These are phyloP conservation scores for Mesaphorura yosii DNA, from an alignment of 1,140 invertebrate genomes.

Conservation along the genomic window DNA sequence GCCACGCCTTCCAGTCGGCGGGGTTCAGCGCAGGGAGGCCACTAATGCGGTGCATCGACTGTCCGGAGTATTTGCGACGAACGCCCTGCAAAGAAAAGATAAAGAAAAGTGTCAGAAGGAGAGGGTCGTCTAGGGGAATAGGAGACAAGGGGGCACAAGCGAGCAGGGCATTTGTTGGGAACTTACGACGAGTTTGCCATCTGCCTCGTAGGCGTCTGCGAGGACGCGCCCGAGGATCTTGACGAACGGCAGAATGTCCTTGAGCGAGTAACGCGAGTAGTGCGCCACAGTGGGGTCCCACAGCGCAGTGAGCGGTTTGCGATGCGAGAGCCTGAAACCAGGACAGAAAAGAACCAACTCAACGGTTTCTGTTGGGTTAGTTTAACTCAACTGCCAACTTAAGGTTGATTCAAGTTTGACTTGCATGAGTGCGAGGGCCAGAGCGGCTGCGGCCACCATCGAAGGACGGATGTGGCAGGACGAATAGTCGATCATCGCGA, in stretches of 20 bases:
- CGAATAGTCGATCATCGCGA: constrained; percentile 68
- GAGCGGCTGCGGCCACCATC: constrained; percentile 57
- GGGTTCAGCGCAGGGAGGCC: no score
- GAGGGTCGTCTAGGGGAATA: no score
- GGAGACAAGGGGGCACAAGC: no score
- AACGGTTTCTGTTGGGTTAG: neutral
- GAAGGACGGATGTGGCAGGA: constrained; percentile 72
- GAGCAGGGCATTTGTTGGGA: no score
- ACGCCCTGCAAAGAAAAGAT: no score
- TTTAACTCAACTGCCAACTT: constrained; percentile 8
- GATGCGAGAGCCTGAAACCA: constrained; percentile 28
- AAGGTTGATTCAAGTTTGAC: constrained; percentile 3
- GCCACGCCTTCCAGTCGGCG: no score
- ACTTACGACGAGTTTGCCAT: constrained; percentile 13
- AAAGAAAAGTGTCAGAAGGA: no score
- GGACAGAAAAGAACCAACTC: constrained; percentile 3
- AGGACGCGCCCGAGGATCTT: constrained; percentile 6
- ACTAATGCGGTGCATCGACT: no score
- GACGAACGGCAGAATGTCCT: constrained; percentile 11
- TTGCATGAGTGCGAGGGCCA: constrained; percentile 54
- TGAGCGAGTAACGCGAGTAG: constrained; percentile 10
- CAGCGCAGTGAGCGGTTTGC: constrained; percentile 15
- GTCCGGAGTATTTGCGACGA: no score
- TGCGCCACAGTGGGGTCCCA: constrained; percentile 37
- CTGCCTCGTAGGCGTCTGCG: constrained; percentile 14